phyloP scores from a whole-genome alignment of 2,797 vertebrate genomes.

The Scolopax rusticola region DNA sequence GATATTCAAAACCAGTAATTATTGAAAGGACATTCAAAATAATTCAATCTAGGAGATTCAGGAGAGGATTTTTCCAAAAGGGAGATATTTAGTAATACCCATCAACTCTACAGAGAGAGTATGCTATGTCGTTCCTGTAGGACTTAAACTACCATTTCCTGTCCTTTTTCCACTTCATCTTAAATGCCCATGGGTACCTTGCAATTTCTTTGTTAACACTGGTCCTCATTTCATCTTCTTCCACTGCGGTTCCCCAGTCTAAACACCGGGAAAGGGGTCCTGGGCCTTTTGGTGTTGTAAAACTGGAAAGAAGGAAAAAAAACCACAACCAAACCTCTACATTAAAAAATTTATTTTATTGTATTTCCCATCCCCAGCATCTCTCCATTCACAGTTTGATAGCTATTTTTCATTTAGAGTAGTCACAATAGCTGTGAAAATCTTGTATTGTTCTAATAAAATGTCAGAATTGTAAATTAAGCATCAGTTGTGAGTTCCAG shows the following conservation, averaged over 20 bases:
- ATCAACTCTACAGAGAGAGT: neutral
- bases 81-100: neutral
- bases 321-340: neutral
- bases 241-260: slow-evolving; percentile 87
- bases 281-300: slow-evolving; percentile 88
- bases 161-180: neutral
- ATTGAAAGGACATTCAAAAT: neutral
- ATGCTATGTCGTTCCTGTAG: neutral
- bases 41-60: neutral
- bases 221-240: slow-evolving; percentile 86
- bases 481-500: neutral
- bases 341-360: neutral
- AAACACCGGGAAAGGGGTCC: slow-evolving; percentile 80
- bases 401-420: neutral
- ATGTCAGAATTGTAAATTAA: neutral
- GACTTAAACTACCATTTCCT: neutral
- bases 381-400: neutral
- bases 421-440: neutral
- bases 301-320: slow-evolving; percentile 70
- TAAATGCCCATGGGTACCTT: slow-evolving; percentile 70
- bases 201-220: slow-evolving; percentile 84
- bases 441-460: neutral
- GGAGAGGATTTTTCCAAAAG: neutral
- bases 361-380: neutral
- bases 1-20: rapidly evolving